Percentiles rank a stretch among this genome's conserved stretches.
phyloP scores from a whole-genome alignment of 2,113 vertebrate species.

The Thryonomys swinderianus region DNA sequence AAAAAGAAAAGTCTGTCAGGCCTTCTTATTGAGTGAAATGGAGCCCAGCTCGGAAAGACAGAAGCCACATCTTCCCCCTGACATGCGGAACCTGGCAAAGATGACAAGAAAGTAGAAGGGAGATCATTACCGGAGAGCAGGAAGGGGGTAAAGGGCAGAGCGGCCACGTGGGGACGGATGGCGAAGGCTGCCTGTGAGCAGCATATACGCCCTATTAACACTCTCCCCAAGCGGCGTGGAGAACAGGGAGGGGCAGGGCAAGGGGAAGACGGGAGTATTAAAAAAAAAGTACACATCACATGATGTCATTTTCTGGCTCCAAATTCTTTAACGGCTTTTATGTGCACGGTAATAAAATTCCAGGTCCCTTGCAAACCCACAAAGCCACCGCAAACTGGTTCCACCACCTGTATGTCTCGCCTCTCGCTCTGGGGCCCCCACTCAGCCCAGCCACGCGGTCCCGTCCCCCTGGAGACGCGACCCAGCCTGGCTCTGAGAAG shows the following conservation, averaged over 20 bases:
- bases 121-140: not conserved
- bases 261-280: accelerated
- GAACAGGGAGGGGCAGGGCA: not conserved
- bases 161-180: not conserved
- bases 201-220: accelerated
- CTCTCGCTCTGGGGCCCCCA: not conserved
- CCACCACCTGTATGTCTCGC: not conserved
- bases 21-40: not conserved
- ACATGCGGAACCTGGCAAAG: not conserved
- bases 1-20: not conserved
- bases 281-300: not conserved
- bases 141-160: not conserved
- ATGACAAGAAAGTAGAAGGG: not conserved
- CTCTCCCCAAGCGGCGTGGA: not conserved
- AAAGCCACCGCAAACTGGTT: not conserved
- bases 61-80: no score
- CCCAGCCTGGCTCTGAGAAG: not conserved
- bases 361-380: not conserved
- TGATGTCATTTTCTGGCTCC: not conserved
- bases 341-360: not conserved
- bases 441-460: not conserved
- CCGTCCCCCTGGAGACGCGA: not conserved
- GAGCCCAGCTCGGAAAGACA: not conserved
- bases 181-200: not conserved
- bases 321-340: not conserved